A percentile compares a stretch with the other conserved stretches of the same genome.
These are phyloP conservation scores for Polymixis flavicincta DNA, from an alignment of 2,888 invertebrate species.

Conservation along the genomic window DNA sequence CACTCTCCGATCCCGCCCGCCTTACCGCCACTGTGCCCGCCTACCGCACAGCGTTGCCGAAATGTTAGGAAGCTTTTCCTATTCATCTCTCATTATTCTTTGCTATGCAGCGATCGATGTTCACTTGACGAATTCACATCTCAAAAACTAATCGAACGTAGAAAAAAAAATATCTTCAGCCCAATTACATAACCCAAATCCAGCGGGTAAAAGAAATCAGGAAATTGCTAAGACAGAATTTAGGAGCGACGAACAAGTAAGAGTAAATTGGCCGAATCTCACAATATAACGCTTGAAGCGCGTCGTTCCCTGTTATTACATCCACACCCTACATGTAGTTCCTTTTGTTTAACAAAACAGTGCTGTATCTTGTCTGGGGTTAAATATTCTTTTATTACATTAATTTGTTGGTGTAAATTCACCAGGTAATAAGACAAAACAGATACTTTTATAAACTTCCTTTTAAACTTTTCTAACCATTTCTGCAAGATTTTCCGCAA, in stretches of 20 bases:
- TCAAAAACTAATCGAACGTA: not conserved
- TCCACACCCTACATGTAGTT: slow-evolving; percentile 22
- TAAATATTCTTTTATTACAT: slow-evolving; percentile 20
- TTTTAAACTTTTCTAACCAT: not conserved
- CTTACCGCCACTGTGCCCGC: slow-evolving; percentile 80
- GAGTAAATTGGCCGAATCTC: slow-evolving; percentile 48
- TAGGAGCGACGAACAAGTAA: slow-evolving; percentile 35
- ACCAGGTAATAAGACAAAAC: not conserved
- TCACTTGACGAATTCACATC: slow-evolving; percentile 69
- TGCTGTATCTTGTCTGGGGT: not conserved
- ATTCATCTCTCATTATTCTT: slow-evolving; percentile 85
- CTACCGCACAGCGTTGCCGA: slow-evolving; percentile 83
- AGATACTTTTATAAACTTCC: not conserved
- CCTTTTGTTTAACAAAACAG: slow-evolving; percentile 34
- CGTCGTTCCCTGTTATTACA: slow-evolving; percentile 31
- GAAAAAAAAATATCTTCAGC: not conserved
- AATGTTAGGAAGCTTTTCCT: slow-evolving; percentile 84
- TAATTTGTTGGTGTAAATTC: slow-evolving; percentile 7
- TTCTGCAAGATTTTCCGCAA: not conserved
- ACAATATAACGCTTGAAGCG: slow-evolving; percentile 28
- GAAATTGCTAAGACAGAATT: slow-evolving; percentile 27
- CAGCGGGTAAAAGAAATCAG: slow-evolving; percentile 4
- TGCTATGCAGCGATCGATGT: slow-evolving; percentile 76
- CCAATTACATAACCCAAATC: not conserved
- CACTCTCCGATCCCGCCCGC: slow-evolving; percentile 69